phyloP scores from a whole-genome alignment of 92 coral and sea anemone species.

The Siderastrea siderea region DNA sequence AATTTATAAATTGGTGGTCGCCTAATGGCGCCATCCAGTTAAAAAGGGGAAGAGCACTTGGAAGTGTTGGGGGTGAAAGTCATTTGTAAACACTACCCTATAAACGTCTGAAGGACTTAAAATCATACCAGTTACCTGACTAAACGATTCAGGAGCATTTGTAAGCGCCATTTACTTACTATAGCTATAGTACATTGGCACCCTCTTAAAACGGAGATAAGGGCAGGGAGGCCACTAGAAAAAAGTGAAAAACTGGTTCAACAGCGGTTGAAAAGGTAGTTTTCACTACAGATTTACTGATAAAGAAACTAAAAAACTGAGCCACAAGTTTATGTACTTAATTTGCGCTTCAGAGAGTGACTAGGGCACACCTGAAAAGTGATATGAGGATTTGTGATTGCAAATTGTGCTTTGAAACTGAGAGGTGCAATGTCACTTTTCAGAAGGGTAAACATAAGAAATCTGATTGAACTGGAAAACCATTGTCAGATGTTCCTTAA shows the following conservation, averaged over 20 bases:
- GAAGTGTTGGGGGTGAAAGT: too few species aligned
- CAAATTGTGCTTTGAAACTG: slow-evolving; percentile 65
- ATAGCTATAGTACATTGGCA: too few species aligned
- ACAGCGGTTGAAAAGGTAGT: not conserved
- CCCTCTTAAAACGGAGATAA: slow-evolving; percentile 15
- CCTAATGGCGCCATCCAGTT: too few species aligned
- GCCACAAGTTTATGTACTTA: slow-evolving; percentile 77
- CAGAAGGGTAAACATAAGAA: slow-evolving; percentile 37
- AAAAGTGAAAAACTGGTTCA: slow-evolving; percentile 36
- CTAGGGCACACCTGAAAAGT: slow-evolving; percentile 35
- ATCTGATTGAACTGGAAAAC: slow-evolving; percentile 14
- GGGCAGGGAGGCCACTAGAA: slow-evolving; percentile 11
- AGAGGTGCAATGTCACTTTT: slow-evolving; percentile 76
- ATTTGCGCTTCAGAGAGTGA: slow-evolving; percentile 42
- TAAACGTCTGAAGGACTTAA: too few species aligned
- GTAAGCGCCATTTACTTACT: too few species aligned
- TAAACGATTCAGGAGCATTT: too few species aligned
- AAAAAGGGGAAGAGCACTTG: too few species aligned
- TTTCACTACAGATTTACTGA: slow-evolving; percentile 58
- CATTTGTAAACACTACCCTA: too few species aligned
- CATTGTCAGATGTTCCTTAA: slow-evolving; percentile 56
- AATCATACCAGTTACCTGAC: too few species aligned
- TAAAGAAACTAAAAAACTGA: slow-evolving; percentile 40
- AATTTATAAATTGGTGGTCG: too few species aligned
- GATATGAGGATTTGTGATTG: slow-evolving; percentile 55